Evolutionary conservation across 2,113 vertebrate species (phyloP).

Genomic region (Cheilinus undulatus): DNA sequence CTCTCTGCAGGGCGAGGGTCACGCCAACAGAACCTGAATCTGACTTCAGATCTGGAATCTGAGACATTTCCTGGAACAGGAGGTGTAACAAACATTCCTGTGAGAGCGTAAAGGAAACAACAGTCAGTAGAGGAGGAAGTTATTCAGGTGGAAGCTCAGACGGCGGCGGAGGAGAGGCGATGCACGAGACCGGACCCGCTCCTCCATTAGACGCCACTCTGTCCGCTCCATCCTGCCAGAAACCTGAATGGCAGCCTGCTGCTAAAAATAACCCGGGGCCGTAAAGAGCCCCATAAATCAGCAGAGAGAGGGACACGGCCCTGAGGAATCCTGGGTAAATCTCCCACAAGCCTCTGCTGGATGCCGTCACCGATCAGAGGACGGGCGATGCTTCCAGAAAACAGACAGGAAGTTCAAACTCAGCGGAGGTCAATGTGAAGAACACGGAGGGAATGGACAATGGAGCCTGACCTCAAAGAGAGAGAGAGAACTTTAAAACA

Average conservation of each 20-base stretch:
- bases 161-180: not conserved
- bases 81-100: constrained; percentile 7
- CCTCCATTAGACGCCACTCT: constrained; percentile 33
- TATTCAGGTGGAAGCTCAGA: constrained; percentile 4
- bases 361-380: not conserved
- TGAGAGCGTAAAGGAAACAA: not conserved
- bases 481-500: too few species aligned
- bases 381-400: not conserved
- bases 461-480: not conserved
- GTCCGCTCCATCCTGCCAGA: constrained; percentile 44
- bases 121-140: constrained; percentile 25
- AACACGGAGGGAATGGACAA: not conserved
- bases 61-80: constrained; percentile 8
- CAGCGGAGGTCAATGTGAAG: not conserved
- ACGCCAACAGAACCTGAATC: not conserved
- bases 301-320: constrained; percentile 5
- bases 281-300: constrained; percentile 46
- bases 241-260: constrained; percentile 15
- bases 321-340: constrained; percentile 38
- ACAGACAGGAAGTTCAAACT: constrained; percentile 6
- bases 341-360: constrained; percentile 14
- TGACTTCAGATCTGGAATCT: constrained; percentile 3
- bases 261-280: constrained; percentile 67
- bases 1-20: not conserved
- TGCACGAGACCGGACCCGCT: not conserved